Base-by-base conservation (phyloP, 2,888 invertebrate species). In the Nyleta sp. region DNA sequence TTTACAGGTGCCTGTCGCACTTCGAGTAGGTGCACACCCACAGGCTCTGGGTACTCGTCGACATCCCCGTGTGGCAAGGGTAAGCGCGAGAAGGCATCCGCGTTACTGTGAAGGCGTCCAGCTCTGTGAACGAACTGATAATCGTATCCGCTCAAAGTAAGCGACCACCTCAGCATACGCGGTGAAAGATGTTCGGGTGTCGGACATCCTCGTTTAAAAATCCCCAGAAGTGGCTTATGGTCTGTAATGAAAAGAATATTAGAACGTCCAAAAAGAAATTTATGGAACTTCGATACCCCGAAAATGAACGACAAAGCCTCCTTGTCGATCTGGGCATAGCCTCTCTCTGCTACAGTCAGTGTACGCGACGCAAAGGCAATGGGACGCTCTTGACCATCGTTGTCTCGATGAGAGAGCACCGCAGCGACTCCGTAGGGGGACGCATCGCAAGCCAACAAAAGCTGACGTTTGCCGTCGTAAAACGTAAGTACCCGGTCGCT, bases 391-490 rank as follows among this genome's bases (percentile, higher is more conserved):
- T 24, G 38, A 11, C 73, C 70, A 6, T 59, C 17, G 0, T 75
- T 7, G 80, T 67, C 22, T 1, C 67, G 48, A 13, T 84, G 84
- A 6, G 80, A 78, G 0, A 85, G 15, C 10, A 85, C 86, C 10
- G 88, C 83, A 1, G 86, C 88, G 2, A 89, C 24, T 4, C 88
- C 88, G 46, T 83, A 82, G 15, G 85, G 83, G 5, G 87, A 89
- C 1, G 91, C 91, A 82, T 91, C 91, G 40, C 88, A 86, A 1
- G 89, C 86, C 3, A 91, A 62, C 18, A 82, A 70, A 4, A 90
- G 33, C 17, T 83, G 82, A 7, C 70, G 42, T 2, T 65, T 64
- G 1, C 67, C 38, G 59, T 83, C 75, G 44, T 76, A 84, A 67
- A 82, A 81, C 6, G 40, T 28, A 15, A 83, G 57, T 15, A 82